Percentiles rank a stretch among this genome's conserved stretches.
Evolutionary conservation across 2,888 invertebrate genomes (phyloP).

Genomic region (Dolichomitus sp.): DNA sequence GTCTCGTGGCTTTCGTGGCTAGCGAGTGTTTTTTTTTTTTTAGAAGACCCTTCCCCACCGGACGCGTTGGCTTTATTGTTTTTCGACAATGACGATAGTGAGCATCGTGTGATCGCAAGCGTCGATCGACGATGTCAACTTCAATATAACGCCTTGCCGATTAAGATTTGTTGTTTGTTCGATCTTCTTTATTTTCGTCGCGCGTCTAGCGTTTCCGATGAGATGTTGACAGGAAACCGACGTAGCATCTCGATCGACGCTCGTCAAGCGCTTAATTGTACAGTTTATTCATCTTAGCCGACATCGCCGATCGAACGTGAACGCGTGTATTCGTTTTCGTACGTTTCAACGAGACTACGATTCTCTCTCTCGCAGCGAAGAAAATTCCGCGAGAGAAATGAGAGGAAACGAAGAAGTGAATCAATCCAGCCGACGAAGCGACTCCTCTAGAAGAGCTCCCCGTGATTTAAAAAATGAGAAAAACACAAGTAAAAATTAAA

Average conservation of each 20-base stretch:
- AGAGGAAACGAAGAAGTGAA: conserved; percentile 18
- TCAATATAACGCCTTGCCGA: conserved; percentile 50
- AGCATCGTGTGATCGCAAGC: conserved; percentile 31
- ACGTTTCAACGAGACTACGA: conserved; percentile 45
- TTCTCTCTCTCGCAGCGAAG: conserved; percentile 13
- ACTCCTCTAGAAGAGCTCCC: conserved; percentile 30
- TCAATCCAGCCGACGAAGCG: conserved; percentile 45
- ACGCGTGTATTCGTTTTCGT: conserved; percentile 35
- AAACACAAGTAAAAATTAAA: conserved; percentile 29
- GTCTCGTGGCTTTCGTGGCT: conserved; percentile 43
- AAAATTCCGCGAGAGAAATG: background rate
- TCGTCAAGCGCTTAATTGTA: conserved; percentile 52
- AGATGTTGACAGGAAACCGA: background rate
- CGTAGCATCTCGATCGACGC: conserved; percentile 14
- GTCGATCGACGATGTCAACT: conserved; percentile 35
- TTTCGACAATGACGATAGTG: conserved; percentile 28
- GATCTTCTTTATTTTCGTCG: conserved; percentile 1
- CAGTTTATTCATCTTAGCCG: conserved; percentile 60
- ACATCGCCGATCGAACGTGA: conserved; percentile 47
- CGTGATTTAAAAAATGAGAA: conserved; percentile 19
- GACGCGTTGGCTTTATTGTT: conserved; percentile 36
- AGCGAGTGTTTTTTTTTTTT: conserved; percentile 47
- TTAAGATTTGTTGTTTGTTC: conserved; percentile 30
- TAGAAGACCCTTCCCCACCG: conserved; percentile 27
- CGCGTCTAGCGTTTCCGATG: conserved; percentile 13